These are phyloP conservation scores for Pyrocoelia pectoralis DNA, from an alignment of 2,888 invertebrate genomes.

Conservation along the genomic window DNA sequence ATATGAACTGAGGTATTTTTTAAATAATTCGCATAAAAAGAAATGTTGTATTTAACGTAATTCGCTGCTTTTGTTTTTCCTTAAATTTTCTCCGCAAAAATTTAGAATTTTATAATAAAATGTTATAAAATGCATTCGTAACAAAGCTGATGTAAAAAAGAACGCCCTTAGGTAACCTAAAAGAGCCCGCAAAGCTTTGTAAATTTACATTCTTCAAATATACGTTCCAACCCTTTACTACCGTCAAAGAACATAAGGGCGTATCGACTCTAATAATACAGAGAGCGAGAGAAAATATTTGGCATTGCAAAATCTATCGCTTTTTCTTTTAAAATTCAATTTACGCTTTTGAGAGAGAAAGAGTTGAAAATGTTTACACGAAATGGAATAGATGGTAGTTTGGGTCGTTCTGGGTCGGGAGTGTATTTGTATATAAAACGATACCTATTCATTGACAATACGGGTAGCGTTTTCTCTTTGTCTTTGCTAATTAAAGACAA, in stretches of 20 bases:
- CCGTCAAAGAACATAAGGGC: constrained; percentile 52
- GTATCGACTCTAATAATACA: constrained; percentile 44
- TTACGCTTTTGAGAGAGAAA: constrained; percentile 21
- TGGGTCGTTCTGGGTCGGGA: constrained; percentile 34
- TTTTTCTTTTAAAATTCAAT: constrained; percentile 23
- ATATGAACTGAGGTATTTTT: too few relatives aligned
- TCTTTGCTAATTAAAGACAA: constrained; percentile 58
- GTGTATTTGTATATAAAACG: constrained; percentile 48
- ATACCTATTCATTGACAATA: constrained; percentile 58
- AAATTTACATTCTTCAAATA: constrained; percentile 53
- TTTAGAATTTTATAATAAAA: constrained; percentile 29
- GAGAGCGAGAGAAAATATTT: constrained; percentile 27
- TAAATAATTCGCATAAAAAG: too few relatives aligned
- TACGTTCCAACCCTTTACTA: constrained; percentile 48
- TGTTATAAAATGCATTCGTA: constrained; percentile 26
- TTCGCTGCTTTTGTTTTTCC: background rate
- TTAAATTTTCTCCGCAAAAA: constrained; percentile 22
- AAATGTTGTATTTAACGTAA: background rate
- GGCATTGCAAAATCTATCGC: constrained; percentile 14
- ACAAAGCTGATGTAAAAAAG: constrained; percentile 39
- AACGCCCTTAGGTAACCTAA: constrained; percentile 43
- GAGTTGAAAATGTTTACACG: constrained; percentile 25
- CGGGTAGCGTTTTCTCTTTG: constrained; percentile 55
- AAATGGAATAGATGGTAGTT: constrained; percentile 38
- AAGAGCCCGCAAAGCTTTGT: constrained; percentile 50